These are phyloP conservation scores for Morpho deidamia DNA, from an alignment of 2,888 invertebrate genomes.

Conservation along the genomic window DNA sequence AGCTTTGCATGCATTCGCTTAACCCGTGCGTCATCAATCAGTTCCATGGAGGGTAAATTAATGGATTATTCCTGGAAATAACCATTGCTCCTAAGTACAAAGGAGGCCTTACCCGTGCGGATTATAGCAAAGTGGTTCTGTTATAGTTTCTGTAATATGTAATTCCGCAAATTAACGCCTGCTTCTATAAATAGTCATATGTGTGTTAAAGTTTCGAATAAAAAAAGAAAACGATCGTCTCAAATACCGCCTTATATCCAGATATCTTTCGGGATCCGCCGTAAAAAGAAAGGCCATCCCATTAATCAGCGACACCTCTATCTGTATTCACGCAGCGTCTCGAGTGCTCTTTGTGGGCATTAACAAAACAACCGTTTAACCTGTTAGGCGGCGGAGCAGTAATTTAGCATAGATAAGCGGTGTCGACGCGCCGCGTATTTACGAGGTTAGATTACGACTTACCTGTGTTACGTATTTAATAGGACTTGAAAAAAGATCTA, in stretches of 20 bases:
- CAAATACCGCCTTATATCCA: neutral
- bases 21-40: too few relatives aligned
- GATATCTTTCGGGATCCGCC: slow-evolving; percentile 3
- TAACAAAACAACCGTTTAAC: slow-evolving; percentile 37
- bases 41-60: too few relatives aligned
- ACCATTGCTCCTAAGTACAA: too few relatives aligned
- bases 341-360: slow-evolving; percentile 29
- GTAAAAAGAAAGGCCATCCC: slow-evolving; percentile 12
- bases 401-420: slow-evolving; percentile 52
- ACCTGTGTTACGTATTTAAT: slow-evolving; percentile 11
- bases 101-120: too few relatives aligned
- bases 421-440: slow-evolving; percentile 36
- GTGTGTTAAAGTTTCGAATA: too few relatives aligned
- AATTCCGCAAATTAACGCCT: too few relatives aligned
- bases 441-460: slow-evolving; percentile 37
- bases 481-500: slow-evolving; percentile 10
- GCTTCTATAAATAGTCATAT: too few relatives aligned
- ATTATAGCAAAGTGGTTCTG: too few relatives aligned
- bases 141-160: too few relatives aligned
- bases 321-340: slow-evolving; percentile 33
- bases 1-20: too few relatives aligned
- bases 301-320: slow-evolving; percentile 28
- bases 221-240: too few relatives aligned
- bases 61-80: too few relatives aligned
- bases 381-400: slow-evolving; percentile 40